Base-by-base conservation (phyloP, 2,113 vertebrate species). In the Pantherophis guttatus region DNA sequence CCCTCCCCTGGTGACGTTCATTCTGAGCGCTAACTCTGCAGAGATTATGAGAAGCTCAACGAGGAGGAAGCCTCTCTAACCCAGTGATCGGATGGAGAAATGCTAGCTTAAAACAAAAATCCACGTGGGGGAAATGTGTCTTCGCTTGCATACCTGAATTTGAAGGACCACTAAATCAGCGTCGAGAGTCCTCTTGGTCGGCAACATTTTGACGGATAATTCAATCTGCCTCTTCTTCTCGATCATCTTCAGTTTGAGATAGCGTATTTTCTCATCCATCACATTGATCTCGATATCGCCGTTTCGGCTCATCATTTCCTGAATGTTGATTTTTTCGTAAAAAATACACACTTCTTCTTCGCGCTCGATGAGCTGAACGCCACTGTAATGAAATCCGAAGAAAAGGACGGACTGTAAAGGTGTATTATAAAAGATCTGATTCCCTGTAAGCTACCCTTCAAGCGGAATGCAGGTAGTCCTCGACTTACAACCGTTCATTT, bases 271-370 rank as follows among this genome's bases (percentile, higher is more conserved):
- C 92, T 98, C 98, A 88, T 99, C 98, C 96, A 98, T 94, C 59
- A 92, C 90, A 81, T 98, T 98, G 90, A 99, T 94, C 55, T 98
- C 97, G 59, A 96, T 87, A 87, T 98, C 97, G 87, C 97, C 98
- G 52, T 98, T 97, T 24, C 96, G 97, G 86, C 98, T 97, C 96
- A 98, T 95, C 85, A 96, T 96, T 94, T 98, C 98, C 94, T 98
- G 98, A 70, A 96, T 94, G 90, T 98, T 98, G 92, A 98, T 93
- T 97, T 98, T 99, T 94, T 98, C 98, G 65, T 98, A 97, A 95
- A 98, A 98, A 96, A 97, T 96, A 75, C 98, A 97, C 24, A 99
- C 91, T 97, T 99, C 98, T 94, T 99, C 98, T 94, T 99, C 98
- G 29, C 98, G 97, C 90, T 99, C 98, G 95, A 98, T 97, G 93